These are phyloP conservation scores for Sebastes trivittatus DNA, from an alignment of 2,797 vertebrate species.

Conservation along the genomic window DNA sequence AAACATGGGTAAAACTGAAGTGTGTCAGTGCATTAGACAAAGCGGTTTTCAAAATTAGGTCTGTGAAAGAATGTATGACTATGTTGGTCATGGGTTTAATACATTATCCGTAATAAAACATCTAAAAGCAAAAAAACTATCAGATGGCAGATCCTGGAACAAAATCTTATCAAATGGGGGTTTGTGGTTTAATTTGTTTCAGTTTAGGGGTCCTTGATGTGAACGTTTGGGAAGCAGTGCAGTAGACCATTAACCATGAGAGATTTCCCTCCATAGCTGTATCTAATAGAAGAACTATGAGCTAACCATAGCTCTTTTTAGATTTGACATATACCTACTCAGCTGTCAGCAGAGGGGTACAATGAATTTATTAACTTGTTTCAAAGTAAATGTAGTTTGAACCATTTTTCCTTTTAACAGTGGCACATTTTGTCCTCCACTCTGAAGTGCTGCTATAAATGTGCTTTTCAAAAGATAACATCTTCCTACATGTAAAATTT, in stretches of 20 bases:
- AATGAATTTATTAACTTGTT: background rate
- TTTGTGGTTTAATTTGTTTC: too few species aligned
- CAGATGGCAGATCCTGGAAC: too few species aligned
- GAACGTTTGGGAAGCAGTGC: too few species aligned
- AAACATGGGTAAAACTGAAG: background rate
- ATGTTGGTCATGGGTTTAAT: too few species aligned
- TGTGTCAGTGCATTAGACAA: too few species aligned
- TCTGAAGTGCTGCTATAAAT: fast-evolving
- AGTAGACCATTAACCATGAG: background rate
- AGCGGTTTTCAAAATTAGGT: too few species aligned
- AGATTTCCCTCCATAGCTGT: background rate
- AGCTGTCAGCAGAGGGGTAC: background rate
- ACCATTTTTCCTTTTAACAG: background rate
- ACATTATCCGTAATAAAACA: too few species aligned
- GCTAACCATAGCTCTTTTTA: background rate
- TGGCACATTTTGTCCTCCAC: too few species aligned
- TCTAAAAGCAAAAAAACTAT: too few species aligned
- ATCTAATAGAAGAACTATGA: background rate
- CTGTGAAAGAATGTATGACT: too few species aligned
- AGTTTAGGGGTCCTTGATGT: too few species aligned
- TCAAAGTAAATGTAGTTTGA: background rate
- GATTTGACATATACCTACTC: background rate
- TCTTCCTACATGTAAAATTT: background rate
- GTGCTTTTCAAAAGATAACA: background rate
- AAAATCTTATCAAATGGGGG: too few species aligned